phyloP scores from a whole-genome alignment of 2,797 vertebrate genomes.

The Cynodonichthys magdalenae region DNA sequence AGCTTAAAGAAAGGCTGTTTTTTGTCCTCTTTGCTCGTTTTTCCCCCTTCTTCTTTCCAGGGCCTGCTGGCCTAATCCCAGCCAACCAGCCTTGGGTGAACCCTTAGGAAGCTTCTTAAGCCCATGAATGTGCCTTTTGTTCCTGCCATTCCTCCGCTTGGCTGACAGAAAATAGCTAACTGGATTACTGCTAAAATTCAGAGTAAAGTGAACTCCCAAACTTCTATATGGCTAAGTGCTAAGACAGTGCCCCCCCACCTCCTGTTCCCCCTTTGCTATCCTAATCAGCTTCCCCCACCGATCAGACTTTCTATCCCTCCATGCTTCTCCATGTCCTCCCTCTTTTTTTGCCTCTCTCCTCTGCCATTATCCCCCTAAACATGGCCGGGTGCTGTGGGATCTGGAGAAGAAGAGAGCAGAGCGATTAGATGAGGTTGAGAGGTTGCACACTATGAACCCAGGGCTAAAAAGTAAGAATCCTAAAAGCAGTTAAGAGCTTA shows the following conservation, averaged over 20 bases:
- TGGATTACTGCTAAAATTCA: constrained; percentile 89
- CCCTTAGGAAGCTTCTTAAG: constrained; percentile 87
- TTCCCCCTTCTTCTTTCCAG: constrained; percentile 78
- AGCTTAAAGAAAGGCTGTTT: constrained; percentile 73
- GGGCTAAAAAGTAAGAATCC: constrained; percentile 85
- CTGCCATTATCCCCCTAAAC: constrained; percentile 74
- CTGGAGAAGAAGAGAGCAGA: constrained; percentile 64
- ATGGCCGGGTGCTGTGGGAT: constrained; percentile 78
- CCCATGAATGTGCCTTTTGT: constrained; percentile 88
- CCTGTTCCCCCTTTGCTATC: constrained; percentile 53
- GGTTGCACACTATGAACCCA: constrained; percentile 83
- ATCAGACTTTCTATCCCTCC: constrained; percentile 66
- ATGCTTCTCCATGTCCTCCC: constrained; percentile 65
- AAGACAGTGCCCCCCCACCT: constrained; percentile 62
- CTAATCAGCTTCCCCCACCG: constrained; percentile 73
- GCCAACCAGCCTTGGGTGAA: constrained; percentile 85
- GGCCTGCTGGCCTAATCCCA: constrained; percentile 83
- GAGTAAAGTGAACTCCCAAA: constrained; percentile 88
- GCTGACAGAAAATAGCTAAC: constrained; percentile 90
- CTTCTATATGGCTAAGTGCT: constrained; percentile 82
- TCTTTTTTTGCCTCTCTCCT: constrained; percentile 50
- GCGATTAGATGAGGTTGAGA: constrained; percentile 86
- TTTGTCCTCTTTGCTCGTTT: constrained; percentile 74
- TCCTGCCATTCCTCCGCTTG: constrained; percentile 87
- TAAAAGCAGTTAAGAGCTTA: constrained; percentile 87